Evolutionary conservation across 2,113 vertebrate species (phyloP).

Genomic region (Festucalex cinctus): DNA sequence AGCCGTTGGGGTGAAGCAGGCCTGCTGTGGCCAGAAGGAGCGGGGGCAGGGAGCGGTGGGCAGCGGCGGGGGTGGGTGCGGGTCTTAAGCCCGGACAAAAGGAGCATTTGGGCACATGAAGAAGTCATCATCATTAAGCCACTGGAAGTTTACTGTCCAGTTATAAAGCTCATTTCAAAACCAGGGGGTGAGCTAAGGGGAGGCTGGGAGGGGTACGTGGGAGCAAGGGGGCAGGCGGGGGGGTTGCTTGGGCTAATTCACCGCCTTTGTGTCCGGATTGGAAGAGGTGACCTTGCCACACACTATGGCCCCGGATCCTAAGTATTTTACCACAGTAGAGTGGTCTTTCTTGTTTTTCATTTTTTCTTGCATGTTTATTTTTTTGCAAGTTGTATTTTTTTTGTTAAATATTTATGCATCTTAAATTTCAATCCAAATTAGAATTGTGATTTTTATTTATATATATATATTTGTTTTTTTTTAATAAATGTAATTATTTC

Average conservation of each 20-base stretch:
- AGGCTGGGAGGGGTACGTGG: constrained; percentile 42
- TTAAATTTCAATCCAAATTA: no score
- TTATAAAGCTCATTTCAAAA: constrained; percentile 82
- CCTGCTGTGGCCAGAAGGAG: constrained; percentile 63
- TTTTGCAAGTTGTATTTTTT: no score
- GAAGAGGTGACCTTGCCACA: constrained; percentile 74
- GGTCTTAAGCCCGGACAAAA: constrained; percentile 75
- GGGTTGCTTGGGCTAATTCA: constrained; percentile 65
- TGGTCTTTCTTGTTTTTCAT: no score
- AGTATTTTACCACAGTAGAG: background rate
- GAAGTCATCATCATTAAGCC: constrained; percentile 93
- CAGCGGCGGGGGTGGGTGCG: constrained; percentile 57
- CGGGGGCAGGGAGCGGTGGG: constrained; percentile 64
- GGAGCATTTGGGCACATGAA: constrained; percentile 93
- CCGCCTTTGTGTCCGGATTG: constrained; percentile 68
- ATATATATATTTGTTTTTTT: no score
- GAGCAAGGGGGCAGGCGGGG: constrained; percentile 33
- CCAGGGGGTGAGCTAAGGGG: constrained; percentile 39
- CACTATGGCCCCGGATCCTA: constrained; percentile 57
- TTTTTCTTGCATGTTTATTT: no score
- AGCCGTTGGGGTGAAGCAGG: constrained; percentile 67
- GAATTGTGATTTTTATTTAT: no score
- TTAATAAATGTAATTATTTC: no score
- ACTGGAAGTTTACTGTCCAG: constrained; percentile 81
- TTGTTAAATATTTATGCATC: no score